Evolutionary conservation across 1,140 invertebrate genomes (phyloP).

Genomic region (Battus philenor): DNA sequence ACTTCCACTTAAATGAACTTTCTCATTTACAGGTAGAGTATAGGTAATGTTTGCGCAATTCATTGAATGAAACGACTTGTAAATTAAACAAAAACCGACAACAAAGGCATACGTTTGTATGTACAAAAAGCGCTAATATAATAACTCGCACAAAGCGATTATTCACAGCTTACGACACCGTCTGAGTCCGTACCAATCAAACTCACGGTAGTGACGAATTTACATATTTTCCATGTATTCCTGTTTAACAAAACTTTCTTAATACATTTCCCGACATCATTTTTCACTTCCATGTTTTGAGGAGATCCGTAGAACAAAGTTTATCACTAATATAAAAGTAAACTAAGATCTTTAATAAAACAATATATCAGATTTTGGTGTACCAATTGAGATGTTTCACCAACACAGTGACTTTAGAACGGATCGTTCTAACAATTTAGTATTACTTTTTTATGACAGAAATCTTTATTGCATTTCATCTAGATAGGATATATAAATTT

Average conservation of each 20-base stretch:
- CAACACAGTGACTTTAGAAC: no score
- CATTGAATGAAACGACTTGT: conserved; percentile 4
- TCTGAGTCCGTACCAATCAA: not conserved
- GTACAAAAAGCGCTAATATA: conserved; percentile 3
- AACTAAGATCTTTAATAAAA: no score
- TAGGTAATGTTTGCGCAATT: not conserved
- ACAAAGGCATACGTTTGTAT: not conserved
- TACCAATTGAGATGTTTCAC: no score
- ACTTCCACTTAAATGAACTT: conserved; percentile 2
- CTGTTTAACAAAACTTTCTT: not conserved
- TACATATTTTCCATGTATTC: not conserved
- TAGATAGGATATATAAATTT: no score
- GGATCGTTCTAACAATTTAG: no score
- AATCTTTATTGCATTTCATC: no score
- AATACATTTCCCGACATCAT: no score
- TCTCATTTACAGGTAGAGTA: not conserved
- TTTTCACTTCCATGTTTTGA: no score
- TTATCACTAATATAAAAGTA: no score
- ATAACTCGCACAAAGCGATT: conserved; percentile 11
- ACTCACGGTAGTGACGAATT: conserved; percentile 3
- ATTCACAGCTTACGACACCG: conserved; percentile 3
- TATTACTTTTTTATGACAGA: no score
- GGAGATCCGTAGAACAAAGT: no score
- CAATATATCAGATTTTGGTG: no score
- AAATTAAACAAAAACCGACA: conserved; percentile 11